These are phyloP conservation scores for Shargacucullia verbasci DNA, from an alignment of 2,888 invertebrate species.

Conservation along the genomic window DNA sequence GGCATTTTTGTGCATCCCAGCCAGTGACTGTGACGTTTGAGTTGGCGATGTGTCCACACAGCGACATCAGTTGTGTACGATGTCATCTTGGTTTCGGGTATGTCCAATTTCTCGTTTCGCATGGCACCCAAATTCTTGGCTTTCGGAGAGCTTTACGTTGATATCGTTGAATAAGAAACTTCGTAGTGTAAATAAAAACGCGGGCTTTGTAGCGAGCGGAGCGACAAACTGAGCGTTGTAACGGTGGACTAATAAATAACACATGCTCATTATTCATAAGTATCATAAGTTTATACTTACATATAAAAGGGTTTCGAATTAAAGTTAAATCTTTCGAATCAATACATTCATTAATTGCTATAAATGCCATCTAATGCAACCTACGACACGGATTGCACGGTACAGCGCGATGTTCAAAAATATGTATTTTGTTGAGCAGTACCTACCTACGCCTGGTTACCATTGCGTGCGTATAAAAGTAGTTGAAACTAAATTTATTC, in stretches of 20 bases:
- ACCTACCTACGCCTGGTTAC: slow-evolving; percentile 6
- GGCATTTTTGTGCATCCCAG: slow-evolving; percentile 60
- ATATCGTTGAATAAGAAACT: slow-evolving; percentile 55
- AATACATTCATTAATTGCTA: too few relatives aligned
- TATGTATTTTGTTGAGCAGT: slow-evolving; percentile 16
- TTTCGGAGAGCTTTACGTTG: slow-evolving; percentile 57
- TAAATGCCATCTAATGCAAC: too few relatives aligned
- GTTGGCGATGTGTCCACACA: slow-evolving; percentile 74
- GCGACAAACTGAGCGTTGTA: slow-evolving; percentile 39
- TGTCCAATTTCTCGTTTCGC: slow-evolving; percentile 70
- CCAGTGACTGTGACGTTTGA: slow-evolving; percentile 67
- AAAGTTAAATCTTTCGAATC: too few relatives aligned
- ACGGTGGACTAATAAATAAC: slow-evolving; percentile 12
- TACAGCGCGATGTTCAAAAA: slow-evolving; percentile 5
- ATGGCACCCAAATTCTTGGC: slow-evolving; percentile 65
- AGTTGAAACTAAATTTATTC: slow-evolving; percentile 40
- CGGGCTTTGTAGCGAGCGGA: slow-evolving; percentile 44
- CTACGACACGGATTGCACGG: too few relatives aligned
- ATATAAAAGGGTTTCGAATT: not conserved
- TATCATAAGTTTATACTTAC: slow-evolving; percentile 3
- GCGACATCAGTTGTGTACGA: slow-evolving; percentile 61
- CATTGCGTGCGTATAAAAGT: slow-evolving; percentile 29
- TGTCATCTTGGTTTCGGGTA: slow-evolving; percentile 85
- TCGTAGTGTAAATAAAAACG: slow-evolving; percentile 41
- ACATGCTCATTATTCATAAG: slow-evolving; percentile 13